These are phyloP conservation scores for Trematomus bernacchii DNA, from an alignment of 2,797 vertebrate species.

Conservation along the genomic window DNA sequence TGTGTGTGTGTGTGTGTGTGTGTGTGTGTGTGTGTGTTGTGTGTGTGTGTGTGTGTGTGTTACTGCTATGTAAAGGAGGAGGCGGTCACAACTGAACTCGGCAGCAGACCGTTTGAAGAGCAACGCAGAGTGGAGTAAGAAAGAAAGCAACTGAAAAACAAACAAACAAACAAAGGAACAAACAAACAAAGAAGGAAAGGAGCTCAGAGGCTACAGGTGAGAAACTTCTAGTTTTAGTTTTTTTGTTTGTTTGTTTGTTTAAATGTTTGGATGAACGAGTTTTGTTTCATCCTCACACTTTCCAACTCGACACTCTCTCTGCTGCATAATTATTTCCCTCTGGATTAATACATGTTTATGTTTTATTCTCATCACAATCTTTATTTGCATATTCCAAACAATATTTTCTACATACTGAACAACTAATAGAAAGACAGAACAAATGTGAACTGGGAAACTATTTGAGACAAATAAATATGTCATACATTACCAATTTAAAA, in stretches of 20 bases:
- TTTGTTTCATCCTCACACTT: no score
- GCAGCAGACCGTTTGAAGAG: not conserved
- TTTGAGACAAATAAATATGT: no score
- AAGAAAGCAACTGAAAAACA: not conserved
- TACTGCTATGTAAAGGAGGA: slow-evolving; percentile 14
- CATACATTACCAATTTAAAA: not conserved
- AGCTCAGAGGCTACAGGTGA: not conserved
- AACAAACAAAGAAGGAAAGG: not conserved
- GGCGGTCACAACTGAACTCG: not conserved
- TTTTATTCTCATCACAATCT: not conserved
- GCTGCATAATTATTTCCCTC: not conserved
- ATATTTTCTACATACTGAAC: no score
- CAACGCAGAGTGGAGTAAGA: not conserved
- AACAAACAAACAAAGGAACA: no score
- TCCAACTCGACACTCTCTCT: no score
- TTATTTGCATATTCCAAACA: no score
- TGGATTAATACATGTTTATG: not conserved
- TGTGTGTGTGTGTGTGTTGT: not conserved
- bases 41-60: not conserved
- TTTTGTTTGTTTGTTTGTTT: not conserved
- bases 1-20: not conserved
- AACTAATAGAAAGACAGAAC: no score
- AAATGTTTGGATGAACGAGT: no score
- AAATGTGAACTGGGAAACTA: no score
- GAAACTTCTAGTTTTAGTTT: not conserved